Percentiles rank a stretch among this genome's conserved stretches.
phyloP scores from a whole-genome alignment of 2,888 invertebrate genomes.

The Physocephala rufipes region DNA sequence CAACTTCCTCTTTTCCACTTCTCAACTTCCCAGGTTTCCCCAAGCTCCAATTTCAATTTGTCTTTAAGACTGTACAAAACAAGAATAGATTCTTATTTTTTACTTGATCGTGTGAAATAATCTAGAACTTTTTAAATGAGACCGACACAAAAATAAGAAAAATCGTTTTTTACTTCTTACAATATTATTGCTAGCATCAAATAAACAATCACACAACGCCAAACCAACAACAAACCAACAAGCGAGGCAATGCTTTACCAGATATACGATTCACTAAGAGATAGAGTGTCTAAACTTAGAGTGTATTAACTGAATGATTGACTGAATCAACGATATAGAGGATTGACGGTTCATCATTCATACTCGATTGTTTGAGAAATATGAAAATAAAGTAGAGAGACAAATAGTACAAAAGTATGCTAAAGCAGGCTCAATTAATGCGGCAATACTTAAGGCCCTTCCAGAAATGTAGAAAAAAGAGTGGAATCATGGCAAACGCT shows the following conservation, averaged over 20 bases:
- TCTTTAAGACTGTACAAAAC: neutral
- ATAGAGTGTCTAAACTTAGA: too few species aligned
- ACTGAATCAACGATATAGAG: neutral
- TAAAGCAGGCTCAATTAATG: too few species aligned
- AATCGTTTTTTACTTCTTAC: too few species aligned
- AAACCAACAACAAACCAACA: too few species aligned
- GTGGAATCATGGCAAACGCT: neutral
- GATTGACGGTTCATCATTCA: neutral
- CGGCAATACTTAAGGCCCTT: neutral
- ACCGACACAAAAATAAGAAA: slow-evolving; percentile 35
- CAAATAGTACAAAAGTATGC: neutral
- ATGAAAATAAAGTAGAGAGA: neutral
- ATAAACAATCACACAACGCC: neutral
- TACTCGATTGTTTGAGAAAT: neutral
- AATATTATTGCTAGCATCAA: neutral
- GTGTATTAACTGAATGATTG: neutral
- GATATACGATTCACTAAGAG: too few species aligned
- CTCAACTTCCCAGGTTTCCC: neutral
- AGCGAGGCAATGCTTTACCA: too few species aligned
- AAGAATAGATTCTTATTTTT: slow-evolving; percentile 14
- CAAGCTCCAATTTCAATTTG: slow-evolving; percentile 2
- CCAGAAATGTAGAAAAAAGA: neutral
- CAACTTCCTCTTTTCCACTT: neutral
- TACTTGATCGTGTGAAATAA: slow-evolving; percentile 51
- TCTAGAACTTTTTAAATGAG: slow-evolving; percentile 47